Base-by-base conservation (phyloP, 2,888 invertebrate genomes). In the Tinea pellionella region DNA sequence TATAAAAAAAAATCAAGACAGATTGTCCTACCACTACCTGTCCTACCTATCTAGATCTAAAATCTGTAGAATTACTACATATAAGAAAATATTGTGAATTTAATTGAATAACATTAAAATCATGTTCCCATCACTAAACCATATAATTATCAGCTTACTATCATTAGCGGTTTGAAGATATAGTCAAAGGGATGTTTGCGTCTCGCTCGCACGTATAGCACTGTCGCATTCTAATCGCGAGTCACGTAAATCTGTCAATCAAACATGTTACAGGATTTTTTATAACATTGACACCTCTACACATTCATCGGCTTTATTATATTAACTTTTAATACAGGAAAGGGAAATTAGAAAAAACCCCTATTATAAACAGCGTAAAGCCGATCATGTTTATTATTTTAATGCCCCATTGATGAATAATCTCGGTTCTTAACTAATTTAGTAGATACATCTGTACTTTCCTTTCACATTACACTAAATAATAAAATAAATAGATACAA, bases 241-340 rank as follows among this genome's bases (percentile, higher is more conserved):
- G 37, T 37, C 47, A 15, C 16, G 53, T 53, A 53, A 53, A 53
- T 53, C 53, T 24, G 53, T 53, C 53, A 53, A 53, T 53, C 47
- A 47, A 6, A 47, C 13, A 9, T 47, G 47, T 6, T 47, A 16
- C 47, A 15, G 6, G 16, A 15, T 7, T 47, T 37, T 37, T 37
- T 37, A 9, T 37, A 37, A 9, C 37, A 37, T 37, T 37, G 37
- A 37, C 37, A 37, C 37, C 37, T 37, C n/a, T 9, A 9, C 4
- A 9, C 37, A 37, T 37, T 37, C 4, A 37, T 2, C 37, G 37
- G 30, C 6, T 37, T 37, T 37, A 6, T 37, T 37, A 1, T 6
- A 24, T 2, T 37, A 9, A 9, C 37, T 37, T 9, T 9, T 12
- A 2, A 37, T 9, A n/a, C 37, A 37, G 37, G 37, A 37, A 37